These are phyloP conservation scores for Acanthosepion esculentum DNA, from an alignment of 2,888 invertebrate species.

Conservation along the genomic window DNA sequence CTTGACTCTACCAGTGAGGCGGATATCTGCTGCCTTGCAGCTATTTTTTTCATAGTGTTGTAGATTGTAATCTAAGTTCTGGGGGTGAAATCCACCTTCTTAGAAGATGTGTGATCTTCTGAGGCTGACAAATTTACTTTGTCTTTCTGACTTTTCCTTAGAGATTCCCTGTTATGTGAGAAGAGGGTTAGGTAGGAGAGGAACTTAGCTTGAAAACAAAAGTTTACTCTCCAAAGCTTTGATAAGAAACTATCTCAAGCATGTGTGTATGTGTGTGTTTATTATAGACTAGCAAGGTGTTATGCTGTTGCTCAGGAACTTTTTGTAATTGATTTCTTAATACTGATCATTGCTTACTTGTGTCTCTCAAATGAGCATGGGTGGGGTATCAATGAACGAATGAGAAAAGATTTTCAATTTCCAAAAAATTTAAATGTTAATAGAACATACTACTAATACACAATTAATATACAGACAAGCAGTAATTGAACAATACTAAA, in stretches of 20 bases:
- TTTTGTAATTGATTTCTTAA: too few species aligned
- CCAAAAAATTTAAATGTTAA: too few species aligned
- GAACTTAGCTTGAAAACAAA: not conserved
- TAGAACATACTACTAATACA: too few species aligned
- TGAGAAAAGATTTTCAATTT: too few species aligned
- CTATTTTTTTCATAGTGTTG: not conserved
- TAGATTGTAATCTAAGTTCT: conserved; percentile 15
- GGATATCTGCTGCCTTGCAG: not conserved
- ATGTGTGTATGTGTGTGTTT: too few species aligned
- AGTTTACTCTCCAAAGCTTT: not conserved
- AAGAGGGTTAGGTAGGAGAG: not conserved
- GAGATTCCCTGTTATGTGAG: conserved; percentile 17
- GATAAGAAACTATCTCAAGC: not conserved
- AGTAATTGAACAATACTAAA: too few species aligned
- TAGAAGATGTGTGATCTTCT: not conserved
- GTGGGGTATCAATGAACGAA: too few species aligned
- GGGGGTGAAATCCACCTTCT: not conserved
- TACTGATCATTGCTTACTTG: too few species aligned
- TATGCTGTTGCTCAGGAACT: not conserved
- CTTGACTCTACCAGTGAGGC: not conserved
- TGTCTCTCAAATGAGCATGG: too few species aligned
- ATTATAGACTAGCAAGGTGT: not conserved
- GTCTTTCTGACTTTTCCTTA: not conserved
- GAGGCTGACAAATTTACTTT: not conserved
- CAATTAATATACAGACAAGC: too few species aligned